phyloP scores from a whole-genome alignment of 2,797 vertebrate genomes.

The Sardinella longiceps region DNA sequence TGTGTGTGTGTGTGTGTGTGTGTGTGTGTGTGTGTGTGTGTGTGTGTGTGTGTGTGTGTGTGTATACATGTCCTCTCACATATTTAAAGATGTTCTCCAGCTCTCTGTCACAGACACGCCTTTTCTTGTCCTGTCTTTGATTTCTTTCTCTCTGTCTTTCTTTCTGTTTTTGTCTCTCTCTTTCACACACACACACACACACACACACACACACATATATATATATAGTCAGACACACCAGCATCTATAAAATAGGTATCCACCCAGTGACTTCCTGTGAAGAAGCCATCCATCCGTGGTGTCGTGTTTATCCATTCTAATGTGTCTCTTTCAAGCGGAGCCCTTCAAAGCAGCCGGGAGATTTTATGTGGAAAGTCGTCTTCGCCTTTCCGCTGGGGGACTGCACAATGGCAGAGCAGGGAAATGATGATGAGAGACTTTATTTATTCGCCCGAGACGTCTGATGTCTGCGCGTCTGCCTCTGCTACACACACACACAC shows the following conservation, averaged over 20 bases:
- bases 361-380: conserved; percentile 42
- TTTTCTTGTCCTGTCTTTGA: conserved; percentile 53
- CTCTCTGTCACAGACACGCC: not conserved
- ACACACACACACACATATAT: not conserved
- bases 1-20: no score
- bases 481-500: not conserved
- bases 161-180: conserved; percentile 44
- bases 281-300: not conserved
- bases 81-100: not conserved
- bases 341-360: conserved; percentile 46
- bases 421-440: conserved; percentile 40
- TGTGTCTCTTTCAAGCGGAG: conserved; percentile 40
- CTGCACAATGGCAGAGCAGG: conserved; percentile 35
- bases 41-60: no score
- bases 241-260: conserved; percentile 4
- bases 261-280: not conserved
- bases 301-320: conserved; percentile 40
- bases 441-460: conserved; percentile 37
- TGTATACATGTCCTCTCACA: not conserved
- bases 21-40: no score
- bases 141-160: conserved; percentile 56
- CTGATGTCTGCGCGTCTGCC: conserved; percentile 25
- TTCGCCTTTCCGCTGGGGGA: conserved; percentile 42
- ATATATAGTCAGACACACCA: not conserved
- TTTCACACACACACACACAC: not conserved